phyloP scores from a whole-genome alignment of 1,140 invertebrate genomes.

The Caligus rogercresseyi region DNA sequence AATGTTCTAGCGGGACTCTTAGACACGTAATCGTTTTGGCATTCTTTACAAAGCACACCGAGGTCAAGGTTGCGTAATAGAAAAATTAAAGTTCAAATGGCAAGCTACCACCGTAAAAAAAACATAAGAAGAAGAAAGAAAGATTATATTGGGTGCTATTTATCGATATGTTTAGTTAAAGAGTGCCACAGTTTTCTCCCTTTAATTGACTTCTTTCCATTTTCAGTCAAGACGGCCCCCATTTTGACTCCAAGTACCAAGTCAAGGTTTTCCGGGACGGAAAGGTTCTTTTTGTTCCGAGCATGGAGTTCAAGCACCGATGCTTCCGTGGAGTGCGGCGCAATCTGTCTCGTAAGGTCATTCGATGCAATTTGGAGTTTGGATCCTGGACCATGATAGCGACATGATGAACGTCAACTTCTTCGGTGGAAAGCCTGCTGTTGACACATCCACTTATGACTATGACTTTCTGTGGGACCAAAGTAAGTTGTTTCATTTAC shows the following conservation, averaged over 20 bases:
- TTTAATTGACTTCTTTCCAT: neutral
- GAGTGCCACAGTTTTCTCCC: too few relatives aligned
- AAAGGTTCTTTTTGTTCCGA: neutral
- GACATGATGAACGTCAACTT: neutral
- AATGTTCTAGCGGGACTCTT: too few relatives aligned
- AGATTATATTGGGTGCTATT: too few relatives aligned
- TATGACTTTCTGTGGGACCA: neutral
- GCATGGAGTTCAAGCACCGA: neutral
- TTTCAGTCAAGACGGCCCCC: neutral
- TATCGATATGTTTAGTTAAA: too few relatives aligned
- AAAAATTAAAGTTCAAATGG: too few relatives aligned
- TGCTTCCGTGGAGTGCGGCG: neutral
- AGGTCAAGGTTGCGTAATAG: neutral
- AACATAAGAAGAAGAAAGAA: too few relatives aligned
- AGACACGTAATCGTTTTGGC: too few relatives aligned
- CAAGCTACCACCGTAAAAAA: too few relatives aligned
- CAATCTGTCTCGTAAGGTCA: neutral
- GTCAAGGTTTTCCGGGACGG: neutral
- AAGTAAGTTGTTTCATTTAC: neutral
- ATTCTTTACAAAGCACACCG: neutral
- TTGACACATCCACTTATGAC: neutral
- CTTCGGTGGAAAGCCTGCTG: neutral
- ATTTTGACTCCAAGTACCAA: neutral
- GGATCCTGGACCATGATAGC: neutral
- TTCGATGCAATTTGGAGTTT: neutral